Evolutionary conservation across 2,797 vertebrate genomes (phyloP).

Genomic region (Clarias fuscus): DNA sequence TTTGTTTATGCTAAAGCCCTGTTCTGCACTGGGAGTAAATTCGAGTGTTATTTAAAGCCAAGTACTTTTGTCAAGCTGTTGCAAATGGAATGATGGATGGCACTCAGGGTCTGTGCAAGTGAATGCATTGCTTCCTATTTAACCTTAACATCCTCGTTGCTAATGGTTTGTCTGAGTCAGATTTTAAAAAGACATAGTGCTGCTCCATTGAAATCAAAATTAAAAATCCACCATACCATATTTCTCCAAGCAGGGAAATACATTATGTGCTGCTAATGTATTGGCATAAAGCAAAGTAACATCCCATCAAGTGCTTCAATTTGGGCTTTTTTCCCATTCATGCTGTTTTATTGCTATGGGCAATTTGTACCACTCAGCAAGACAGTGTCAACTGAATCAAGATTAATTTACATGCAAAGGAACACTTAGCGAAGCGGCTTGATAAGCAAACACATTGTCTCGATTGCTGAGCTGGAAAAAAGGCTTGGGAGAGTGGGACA

Average conservation of each 20-base stretch:
- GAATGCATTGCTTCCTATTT: conserved; percentile 90
- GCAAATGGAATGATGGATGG: conserved; percentile 99
- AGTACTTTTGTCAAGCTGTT: conserved; percentile 95
- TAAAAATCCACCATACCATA: conserved; percentile 97
- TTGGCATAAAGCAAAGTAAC: conserved; percentile 98
- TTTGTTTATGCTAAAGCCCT: conserved; percentile 88
- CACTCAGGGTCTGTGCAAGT: conserved; percentile 78
- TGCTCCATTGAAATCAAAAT: conserved; percentile 94
- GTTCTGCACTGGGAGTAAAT: conserved; percentile 92
- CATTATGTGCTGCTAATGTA: conserved; percentile 98
- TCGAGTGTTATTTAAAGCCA: conserved; percentile 89
- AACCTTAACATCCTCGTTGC: conserved; percentile 93
- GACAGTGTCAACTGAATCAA: conserved; percentile 99
- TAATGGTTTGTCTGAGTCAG: conserved; percentile 91
- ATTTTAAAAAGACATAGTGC: conserved; percentile 87
- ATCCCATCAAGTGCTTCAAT: conserved; percentile 97
- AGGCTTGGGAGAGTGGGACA: conserved; percentile 64
- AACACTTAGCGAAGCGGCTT: conserved; percentile 97
- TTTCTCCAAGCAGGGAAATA: conserved; percentile 96
- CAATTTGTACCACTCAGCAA: conserved; percentile 99
- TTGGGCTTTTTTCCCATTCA: conserved; percentile 80
- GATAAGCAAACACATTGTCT: conserved; percentile 97
- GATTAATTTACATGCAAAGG: conserved; percentile 99
- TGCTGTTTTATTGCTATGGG: conserved; percentile 98
- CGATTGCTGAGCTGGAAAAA: conserved; percentile 91